These are phyloP conservation scores for Oreochromis mossambicus DNA, from an alignment of 2,797 vertebrate species.

Conservation along the genomic window DNA sequence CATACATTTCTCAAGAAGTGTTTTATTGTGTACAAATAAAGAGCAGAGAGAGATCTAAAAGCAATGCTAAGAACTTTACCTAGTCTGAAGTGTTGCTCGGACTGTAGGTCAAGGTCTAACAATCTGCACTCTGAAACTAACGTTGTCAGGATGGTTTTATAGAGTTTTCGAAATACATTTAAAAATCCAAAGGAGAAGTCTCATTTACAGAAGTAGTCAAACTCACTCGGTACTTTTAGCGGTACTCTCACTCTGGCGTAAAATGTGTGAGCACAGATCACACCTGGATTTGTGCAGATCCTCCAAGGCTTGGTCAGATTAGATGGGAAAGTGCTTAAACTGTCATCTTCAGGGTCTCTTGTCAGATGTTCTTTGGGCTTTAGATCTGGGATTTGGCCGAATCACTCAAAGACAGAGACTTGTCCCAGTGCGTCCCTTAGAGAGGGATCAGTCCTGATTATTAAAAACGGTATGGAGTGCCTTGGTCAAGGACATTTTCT, in stretches of 20 bases:
- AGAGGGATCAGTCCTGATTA: not conserved
- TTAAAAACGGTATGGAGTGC: not conserved
- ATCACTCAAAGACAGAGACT: not conserved
- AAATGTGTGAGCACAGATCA: accelerated
- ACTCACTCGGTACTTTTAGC: not conserved
- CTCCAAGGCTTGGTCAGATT: not conserved
- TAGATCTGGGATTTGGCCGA: not conserved
- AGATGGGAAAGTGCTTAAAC: not conserved
- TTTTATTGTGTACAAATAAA: constrained; percentile 79
- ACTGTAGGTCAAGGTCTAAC: not conserved
- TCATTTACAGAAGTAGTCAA: not conserved
- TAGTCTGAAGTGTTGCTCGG: not conserved
- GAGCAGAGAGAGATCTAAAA: constrained; percentile 42
- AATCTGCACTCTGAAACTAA: not conserved
- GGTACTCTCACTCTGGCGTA: accelerated
- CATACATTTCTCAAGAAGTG: constrained; percentile 80
- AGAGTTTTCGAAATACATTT: not conserved
- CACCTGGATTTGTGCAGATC: not conserved
- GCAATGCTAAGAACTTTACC: not conserved
- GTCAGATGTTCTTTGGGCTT: not conserved
- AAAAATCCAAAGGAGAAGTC: not conserved
- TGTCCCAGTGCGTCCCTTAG: not conserved
- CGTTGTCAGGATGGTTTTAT: not conserved
- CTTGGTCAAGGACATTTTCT: not conserved
- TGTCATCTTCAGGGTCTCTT: not conserved